These are phyloP conservation scores for Andricus quercusramuli DNA, from an alignment of 2,888 invertebrate species.

Conservation along the genomic window DNA sequence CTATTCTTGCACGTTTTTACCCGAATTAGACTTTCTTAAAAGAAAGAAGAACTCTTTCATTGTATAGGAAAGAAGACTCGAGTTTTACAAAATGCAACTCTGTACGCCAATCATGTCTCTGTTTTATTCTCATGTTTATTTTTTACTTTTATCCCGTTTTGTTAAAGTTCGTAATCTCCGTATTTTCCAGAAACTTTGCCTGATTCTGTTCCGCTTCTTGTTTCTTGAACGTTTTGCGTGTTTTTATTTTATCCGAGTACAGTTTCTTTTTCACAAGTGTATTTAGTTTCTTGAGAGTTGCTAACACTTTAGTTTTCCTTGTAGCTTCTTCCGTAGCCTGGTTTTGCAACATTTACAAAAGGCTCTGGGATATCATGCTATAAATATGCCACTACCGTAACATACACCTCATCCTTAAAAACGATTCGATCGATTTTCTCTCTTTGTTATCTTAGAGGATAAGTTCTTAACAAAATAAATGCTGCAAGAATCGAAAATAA, in stretches of 20 bases:
- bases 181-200: constrained; percentile 28
- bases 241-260: constrained; percentile 25
- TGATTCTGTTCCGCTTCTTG: constrained; percentile 32
- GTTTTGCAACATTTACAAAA: constrained; percentile 1
- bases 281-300: constrained; percentile 38
- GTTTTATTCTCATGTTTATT: constrained; percentile 34
- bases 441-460: neutral
- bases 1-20: neutral
- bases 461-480: neutral
- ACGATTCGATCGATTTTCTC: neutral
- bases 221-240: constrained; percentile 32
- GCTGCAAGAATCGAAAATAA: too few relatives aligned
- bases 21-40: neutral
- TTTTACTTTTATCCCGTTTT: constrained; percentile 16
- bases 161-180: constrained; percentile 39
- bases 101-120: constrained; percentile 36
- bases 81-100: constrained; percentile 25
- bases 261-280: constrained; percentile 35
- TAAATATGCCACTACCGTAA: constrained; percentile 7
- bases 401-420: constrained; percentile 8
- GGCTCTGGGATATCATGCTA: constrained; percentile 15
- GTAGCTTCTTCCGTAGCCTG: neutral
- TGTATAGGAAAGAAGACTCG: neutral
- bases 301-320: constrained; percentile 3
- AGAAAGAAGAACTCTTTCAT: neutral